These are phyloP conservation scores for Centruroides sculpturatus DNA, from an alignment of 1,140 invertebrate species.

Conservation along the genomic window DNA sequence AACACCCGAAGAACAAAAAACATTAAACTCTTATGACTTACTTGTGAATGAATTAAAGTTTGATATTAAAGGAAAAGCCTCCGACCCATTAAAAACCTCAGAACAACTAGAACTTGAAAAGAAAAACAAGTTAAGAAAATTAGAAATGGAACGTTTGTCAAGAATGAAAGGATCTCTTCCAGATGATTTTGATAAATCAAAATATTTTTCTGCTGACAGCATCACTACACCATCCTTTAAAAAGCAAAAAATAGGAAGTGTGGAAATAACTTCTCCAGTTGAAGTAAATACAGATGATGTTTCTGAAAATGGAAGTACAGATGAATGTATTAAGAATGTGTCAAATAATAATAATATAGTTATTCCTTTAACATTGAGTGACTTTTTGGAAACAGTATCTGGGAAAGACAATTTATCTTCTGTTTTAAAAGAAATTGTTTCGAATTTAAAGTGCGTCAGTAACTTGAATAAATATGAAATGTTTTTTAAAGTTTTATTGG, in stretches of 20 bases:
- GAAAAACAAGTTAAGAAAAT: conserved; percentile 54
- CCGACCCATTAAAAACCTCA: conserved; percentile 62
- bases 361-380: conserved; percentile 48
- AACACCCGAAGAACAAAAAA: conserved; percentile 30
- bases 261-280: too few relatives aligned
- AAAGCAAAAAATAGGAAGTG: conserved; percentile 8
- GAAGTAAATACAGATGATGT: conserved; percentile 1
- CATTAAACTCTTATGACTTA: conserved; percentile 65
- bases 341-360: conserved; percentile 51
- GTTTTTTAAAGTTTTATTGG: conserved; percentile 54
- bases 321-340: conserved; percentile 41
- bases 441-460: conserved; percentile 40
- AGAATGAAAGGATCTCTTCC: conserved; percentile 49
- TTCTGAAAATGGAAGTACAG: conserved; percentile 29
- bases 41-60: conserved; percentile 62
- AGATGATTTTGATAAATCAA: conserved; percentile 12
- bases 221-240: conserved; percentile 7
- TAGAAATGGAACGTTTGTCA: conserved; percentile 55
- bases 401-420: conserved; percentile 17
- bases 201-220: conserved; percentile 10
- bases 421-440: conserved; percentile 14
- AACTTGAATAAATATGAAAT: conserved; percentile 60
- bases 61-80: conserved; percentile 61
- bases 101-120: conserved; percentile 69
- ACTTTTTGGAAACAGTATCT: conserved; percentile 45